phyloP scores from a whole-genome alignment of 64 coral and sea anemone genomes.

The Dendrophyllia cribrosa region DNA sequence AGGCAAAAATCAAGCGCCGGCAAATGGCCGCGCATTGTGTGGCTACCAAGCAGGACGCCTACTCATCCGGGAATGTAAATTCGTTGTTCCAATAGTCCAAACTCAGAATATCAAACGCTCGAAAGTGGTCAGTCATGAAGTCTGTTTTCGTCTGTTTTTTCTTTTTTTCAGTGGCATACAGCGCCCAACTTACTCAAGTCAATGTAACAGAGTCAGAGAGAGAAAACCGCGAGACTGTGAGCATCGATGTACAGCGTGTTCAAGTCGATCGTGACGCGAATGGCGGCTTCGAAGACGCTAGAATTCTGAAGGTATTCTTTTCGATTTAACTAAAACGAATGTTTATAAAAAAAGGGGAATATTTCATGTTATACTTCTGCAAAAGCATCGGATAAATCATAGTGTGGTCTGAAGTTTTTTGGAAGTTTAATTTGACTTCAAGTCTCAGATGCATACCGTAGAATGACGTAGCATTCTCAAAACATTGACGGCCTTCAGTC shows the following conservation, averaged over 20 bases:
- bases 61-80: neutral
- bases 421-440: neutral
- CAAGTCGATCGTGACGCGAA: constrained; percentile 49
- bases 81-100: no score
- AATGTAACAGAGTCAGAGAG: constrained; percentile 57
- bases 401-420: neutral
- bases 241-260: constrained; percentile 27
- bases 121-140: neutral
- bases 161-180: neutral
- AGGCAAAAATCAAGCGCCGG: no score
- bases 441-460: neutral
- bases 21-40: neutral
- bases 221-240: constrained; percentile 28
- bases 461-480: constrained; percentile 11
- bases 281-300: constrained; percentile 68
- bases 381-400: neutral
- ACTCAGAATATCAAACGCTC: neutral
- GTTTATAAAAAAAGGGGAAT: neutral
- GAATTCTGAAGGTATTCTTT: constrained; percentile 60
- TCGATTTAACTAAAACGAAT: neutral
- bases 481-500: neutral
- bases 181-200: constrained; percentile 22
- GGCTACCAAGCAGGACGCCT: neutral
- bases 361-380: neutral
- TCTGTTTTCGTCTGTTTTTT: neutral